phyloP scores from a whole-genome alignment of 2,797 vertebrate genomes.

The Bucorvus abyssinicus region DNA sequence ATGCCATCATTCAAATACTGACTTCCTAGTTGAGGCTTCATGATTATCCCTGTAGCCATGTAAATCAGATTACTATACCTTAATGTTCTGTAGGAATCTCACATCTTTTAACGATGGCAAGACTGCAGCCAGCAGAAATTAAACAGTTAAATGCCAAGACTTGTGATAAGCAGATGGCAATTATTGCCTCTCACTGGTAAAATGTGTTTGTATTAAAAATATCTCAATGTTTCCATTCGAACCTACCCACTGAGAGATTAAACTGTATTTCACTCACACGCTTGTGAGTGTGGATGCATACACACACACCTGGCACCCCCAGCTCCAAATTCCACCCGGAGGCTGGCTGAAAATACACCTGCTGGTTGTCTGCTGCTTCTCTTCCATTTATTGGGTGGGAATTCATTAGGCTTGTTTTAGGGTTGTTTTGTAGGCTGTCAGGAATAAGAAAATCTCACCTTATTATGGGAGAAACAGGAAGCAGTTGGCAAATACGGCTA shows the following conservation, averaged over 20 bases:
- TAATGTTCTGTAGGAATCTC: slow-evolving; percentile 12
- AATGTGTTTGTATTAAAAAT: slow-evolving; percentile 65
- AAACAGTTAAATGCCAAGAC: slow-evolving; percentile 39
- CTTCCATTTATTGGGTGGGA: not conserved
- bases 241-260: slow-evolving; percentile 47
- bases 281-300: not conserved
- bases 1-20: not conserved
- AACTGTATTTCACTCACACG: slow-evolving; percentile 18
- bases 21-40: not conserved
- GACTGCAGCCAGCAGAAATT: not conserved
- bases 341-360: not conserved
- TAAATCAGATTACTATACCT: slow-evolving; percentile 46
- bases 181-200: slow-evolving; percentile 15
- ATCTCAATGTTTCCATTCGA: slow-evolving; percentile 51
- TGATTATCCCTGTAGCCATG: not conserved
- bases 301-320: not conserved
- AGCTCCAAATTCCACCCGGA: slow-evolving; percentile 4
- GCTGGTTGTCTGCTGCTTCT: not conserved
- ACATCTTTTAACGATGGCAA: not conserved
- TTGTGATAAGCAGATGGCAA: slow-evolving; percentile 49
- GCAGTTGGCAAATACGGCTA: not conserved
- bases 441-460: not conserved
- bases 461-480: slow-evolving; percentile 16
- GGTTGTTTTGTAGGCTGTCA: slow-evolving; percentile 4
- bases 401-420: not conserved